Conservation (phyloP, 2,888 invertebrate genomes). For the Drosophila tanythrix region DNA sequence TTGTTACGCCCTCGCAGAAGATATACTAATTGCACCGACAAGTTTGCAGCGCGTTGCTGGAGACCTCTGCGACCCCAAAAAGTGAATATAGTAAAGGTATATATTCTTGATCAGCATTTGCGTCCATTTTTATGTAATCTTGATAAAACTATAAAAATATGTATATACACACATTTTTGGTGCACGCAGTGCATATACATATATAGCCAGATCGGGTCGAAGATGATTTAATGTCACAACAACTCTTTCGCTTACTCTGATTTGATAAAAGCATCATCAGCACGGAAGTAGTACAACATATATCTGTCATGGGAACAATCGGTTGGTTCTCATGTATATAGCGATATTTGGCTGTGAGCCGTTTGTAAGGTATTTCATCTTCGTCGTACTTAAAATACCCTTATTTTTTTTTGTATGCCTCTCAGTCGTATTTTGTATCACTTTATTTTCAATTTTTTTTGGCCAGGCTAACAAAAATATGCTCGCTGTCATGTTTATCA, state of each 20-base stretch:
- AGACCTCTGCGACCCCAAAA: background rate
- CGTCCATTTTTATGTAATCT: background rate
- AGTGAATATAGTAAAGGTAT: background rate
- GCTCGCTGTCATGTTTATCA: conserved; percentile 5
- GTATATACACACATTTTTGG: background rate
- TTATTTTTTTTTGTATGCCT: background rate
- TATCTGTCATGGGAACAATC: background rate
- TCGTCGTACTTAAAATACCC: background rate
- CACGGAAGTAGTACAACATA: background rate
- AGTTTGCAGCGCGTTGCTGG: background rate
- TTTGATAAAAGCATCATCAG: background rate
- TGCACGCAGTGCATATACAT: background rate
- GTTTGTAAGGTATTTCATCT: background rate
- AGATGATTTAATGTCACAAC: background rate
- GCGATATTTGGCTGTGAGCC: background rate
- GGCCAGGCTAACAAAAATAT: conserved; percentile 10
- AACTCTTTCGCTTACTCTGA: background rate
- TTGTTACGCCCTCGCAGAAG: background rate
- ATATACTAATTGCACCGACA: background rate
- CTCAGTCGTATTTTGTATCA: conserved; percentile 20
- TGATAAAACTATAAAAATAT: too few species aligned
- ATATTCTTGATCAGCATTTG: background rate
- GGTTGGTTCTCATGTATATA: background rate
- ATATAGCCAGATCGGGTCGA: background rate
- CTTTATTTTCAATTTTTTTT: conserved; percentile 2